These are phyloP conservation scores for Acanthisitta chloris DNA, from an alignment of 2,113 vertebrate species.

Conservation along the genomic window DNA sequence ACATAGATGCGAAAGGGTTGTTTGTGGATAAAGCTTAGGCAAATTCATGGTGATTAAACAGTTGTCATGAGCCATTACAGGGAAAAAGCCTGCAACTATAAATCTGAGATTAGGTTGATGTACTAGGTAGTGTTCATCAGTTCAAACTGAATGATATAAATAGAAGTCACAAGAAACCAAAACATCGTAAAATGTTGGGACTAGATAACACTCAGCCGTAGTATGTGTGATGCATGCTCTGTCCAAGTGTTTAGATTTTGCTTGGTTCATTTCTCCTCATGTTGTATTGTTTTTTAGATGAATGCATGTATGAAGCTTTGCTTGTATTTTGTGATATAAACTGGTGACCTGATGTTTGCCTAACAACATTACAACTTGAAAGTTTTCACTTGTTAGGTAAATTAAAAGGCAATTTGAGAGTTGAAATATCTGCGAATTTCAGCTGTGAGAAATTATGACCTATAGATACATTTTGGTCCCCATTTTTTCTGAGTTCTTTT, in stretches of 20 bases:
- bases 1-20: neutral
- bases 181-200: neutral
- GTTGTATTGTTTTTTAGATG: neutral
- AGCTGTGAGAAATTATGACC: neutral
- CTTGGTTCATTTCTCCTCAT: neutral
- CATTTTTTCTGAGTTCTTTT: neutral
- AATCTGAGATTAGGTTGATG: neutral
- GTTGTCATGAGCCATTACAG: neutral
- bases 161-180: neutral
- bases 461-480: neutral
- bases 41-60: neutral
- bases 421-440: neutral
- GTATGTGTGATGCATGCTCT: neutral
- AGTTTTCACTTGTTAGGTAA: neutral
- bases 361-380: neutral
- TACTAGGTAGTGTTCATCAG: neutral
- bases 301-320: neutral
- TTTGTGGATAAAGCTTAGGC: neutral
- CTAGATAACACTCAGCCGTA: neutral
- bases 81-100: neutral
- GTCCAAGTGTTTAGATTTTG: neutral
- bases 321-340: neutral
- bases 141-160: neutral
- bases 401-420: neutral
- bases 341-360: neutral